Base-by-base conservation (phyloP, 2,888 invertebrate species). In the Harpalus rufipes region DNA sequence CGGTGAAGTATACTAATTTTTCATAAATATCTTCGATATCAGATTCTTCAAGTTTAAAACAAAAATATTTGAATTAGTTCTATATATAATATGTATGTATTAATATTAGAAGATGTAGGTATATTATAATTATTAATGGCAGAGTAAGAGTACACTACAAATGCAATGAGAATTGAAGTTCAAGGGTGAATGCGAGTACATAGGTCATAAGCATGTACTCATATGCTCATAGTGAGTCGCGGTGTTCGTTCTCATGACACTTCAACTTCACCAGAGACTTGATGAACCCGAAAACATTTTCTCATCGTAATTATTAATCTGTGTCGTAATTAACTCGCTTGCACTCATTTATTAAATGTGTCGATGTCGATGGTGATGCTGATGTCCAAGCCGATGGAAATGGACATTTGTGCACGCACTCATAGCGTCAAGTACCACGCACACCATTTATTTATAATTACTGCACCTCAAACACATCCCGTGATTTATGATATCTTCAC, bases 291-390 rank as follows among this genome's bases (percentile, higher is more conserved):
- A 88, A 84, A 88, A 88, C 88, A 88, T 88, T 80, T 68, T 85
- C 80, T 65, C 85, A 85, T 58, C 85, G 87, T 86, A 87, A 87
- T 87, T 89, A 89, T 89, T 88, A 89, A 89, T 89, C 89, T 89
- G 89, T 88, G 87, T 87, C 87, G 88, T 89, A 89, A 89, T 89
- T 89, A 89, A 88, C 89, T 89, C 87, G 89, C 89, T 88, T 89
- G 89, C 88, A 89, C 89, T 88, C 89, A 88, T 89, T 89, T 89
- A 89, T 89, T 89, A 89, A 88, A 88, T 87, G 86, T 87, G 86
- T 86, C 86, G 84, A 83, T 84, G 74, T 85, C 86, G 84, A 82
- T 72, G 72, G 25, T 12, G 44, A 51, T 51, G 44, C 32, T 32
- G 44, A 51, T 12, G 44, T 32, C 32, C 44, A 12, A 51, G 44